These are phyloP conservation scores for Nerophis ophidion DNA, from an alignment of 2,113 vertebrate species.

Conservation along the genomic window DNA sequence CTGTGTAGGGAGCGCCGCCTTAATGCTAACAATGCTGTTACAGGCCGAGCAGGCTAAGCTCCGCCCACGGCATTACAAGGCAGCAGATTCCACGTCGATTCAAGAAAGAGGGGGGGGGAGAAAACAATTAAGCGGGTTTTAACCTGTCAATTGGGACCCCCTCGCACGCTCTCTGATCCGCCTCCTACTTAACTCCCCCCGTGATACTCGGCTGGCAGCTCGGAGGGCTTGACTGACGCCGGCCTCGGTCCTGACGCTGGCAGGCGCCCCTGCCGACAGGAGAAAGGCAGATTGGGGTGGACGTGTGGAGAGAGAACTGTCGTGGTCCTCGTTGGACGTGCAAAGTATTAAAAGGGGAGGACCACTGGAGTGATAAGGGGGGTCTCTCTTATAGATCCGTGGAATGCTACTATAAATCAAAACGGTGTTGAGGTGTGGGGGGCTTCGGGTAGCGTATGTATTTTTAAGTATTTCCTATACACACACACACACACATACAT, in stretches of 20 bases:
- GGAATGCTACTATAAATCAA: too few relatives aligned
- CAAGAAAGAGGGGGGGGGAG: slow-evolving; percentile 43
- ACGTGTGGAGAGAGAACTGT: slow-evolving; percentile 39
- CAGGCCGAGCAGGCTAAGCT: slow-evolving; percentile 41
- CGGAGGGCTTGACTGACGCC: slow-evolving; percentile 69
- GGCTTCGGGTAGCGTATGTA: too few relatives aligned
- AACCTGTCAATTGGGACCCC: slow-evolving; percentile 67
- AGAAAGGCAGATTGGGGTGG: slow-evolving; percentile 55
- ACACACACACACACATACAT: too few relatives aligned
- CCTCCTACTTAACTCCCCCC: slow-evolving; percentile 69
- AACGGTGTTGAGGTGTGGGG: too few relatives aligned
- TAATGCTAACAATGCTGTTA: slow-evolving; percentile 29
- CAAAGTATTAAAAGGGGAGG: slow-evolving; percentile 33
- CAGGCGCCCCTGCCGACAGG: slow-evolving; percentile 53
- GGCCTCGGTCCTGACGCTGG: slow-evolving; percentile 56
- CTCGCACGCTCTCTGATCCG: slow-evolving; percentile 55
- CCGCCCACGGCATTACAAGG: slow-evolving; percentile 50
- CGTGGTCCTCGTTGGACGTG: slow-evolving; percentile 52
- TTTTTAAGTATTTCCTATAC: too few relatives aligned
- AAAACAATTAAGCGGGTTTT: slow-evolving; percentile 73
- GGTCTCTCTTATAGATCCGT: too few relatives aligned
- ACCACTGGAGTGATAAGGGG: too few relatives aligned
- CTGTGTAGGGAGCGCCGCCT: slow-evolving; percentile 3
- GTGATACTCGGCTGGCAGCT: slow-evolving; percentile 69
- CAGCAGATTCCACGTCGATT: slow-evolving; percentile 53